Base-by-base conservation (phyloP, 2,888 invertebrate genomes). In the Rhodophaea formosa region DNA sequence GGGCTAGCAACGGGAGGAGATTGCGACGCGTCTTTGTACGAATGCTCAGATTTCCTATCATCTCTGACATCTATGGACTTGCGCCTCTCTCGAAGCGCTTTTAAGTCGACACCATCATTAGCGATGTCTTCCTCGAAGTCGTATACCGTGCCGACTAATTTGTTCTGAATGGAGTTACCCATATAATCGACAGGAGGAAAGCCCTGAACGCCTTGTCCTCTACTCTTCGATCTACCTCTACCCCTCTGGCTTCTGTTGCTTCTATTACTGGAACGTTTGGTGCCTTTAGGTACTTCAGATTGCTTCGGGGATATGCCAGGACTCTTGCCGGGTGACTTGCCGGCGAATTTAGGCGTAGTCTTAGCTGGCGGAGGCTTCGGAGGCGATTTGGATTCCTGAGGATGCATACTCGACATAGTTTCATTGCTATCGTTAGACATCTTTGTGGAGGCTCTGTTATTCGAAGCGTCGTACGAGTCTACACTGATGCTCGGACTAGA, bases 111-210 rank as follows among this genome's bases (percentile, higher is more conserved):
- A 14, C 94, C 94, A 61, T 95, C 95, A 65, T 93, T 94, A 8
- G 94, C 93, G 60, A 96, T 94, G 76, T 97, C 97, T 71, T 97
- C 97, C 64, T 97, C 95, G 64, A 96, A 96, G 79, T 97, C 97
- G 72, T 97, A 97, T 1, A 97, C 97, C 1, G 97, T 97, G 8
- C 97, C 97, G 7, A 95, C 94, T 42, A 97, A 88, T 77, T 96
- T 96, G 76, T 95, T 96, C 64, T 95, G 95, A 60, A 96, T 96
- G 2, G 96, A 95, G 70, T 94, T 94, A 17, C 93, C 92, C 59
- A 86, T 80, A 68, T 88, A 91, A 58, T 93, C 92, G 43, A 91
- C 77, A 70, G 84, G 55, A 65, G 86, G 66, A 72, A 77, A 84
- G 30, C 72, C 63, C 57, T 79, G 82, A 23, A 64, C 65, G 29